These are phyloP conservation scores for Salmo trutta DNA, from an alignment of 2,797 vertebrate genomes.

Conservation along the genomic window DNA sequence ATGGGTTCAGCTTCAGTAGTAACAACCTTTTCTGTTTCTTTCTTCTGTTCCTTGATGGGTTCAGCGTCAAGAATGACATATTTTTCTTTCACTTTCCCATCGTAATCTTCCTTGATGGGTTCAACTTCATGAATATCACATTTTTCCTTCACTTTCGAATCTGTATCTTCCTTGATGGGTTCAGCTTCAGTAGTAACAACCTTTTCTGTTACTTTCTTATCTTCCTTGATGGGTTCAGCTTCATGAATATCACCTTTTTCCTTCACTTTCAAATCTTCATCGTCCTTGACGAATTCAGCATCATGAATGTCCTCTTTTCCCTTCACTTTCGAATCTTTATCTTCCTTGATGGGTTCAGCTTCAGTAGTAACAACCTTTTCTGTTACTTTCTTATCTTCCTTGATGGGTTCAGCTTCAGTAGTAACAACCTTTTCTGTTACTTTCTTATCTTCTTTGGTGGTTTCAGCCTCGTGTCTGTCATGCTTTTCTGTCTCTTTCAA, in stretches of 20 bases:
- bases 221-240: no score
- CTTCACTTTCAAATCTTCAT: no score
- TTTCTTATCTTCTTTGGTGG: conserved; percentile 22
- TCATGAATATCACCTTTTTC: no score
- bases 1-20: no score
- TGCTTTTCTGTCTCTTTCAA: conserved; percentile 48
- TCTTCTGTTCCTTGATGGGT: no score
- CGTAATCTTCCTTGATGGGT: conserved; percentile 19
- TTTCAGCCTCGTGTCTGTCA: conserved; percentile 16
- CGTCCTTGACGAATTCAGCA: not conserved
- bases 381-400: not conserved
- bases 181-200: no score
- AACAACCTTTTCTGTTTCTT: no score
- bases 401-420: conserved; percentile 1
- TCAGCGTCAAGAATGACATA: not conserved
- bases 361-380: conserved; percentile 23
- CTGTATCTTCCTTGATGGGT: not conserved
- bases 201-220: no score
- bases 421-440: conserved; percentile 16
- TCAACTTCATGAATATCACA: not conserved
- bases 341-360: conserved; percentile 22
- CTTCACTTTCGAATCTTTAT: conserved; percentile 25
- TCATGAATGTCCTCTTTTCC: conserved; percentile 27
- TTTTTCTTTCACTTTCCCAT: conserved; percentile 43
- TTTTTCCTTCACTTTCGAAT: not conserved